Percentiles rank a stretch among this genome's conserved stretches.
Conservation (phyloP, 2,113 vertebrate species). For the Lipotes vexillifer region DNA sequence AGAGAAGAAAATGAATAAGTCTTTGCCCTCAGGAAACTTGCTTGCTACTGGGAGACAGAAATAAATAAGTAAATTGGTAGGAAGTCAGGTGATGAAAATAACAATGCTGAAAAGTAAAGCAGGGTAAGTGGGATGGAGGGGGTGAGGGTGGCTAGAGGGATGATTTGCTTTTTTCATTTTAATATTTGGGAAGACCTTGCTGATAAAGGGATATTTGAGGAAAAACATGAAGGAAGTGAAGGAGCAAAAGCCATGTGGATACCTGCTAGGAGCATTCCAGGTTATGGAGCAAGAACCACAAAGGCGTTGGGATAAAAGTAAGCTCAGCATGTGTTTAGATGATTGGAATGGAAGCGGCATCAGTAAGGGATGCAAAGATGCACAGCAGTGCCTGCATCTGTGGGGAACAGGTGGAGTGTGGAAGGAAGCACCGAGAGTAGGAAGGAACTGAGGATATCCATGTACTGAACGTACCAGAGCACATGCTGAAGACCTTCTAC, state of each 20-base stretch:
- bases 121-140: no score
- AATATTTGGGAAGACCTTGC: not conserved
- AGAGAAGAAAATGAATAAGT: not conserved
- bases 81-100: not conserved
- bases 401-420: rapidly evolving
- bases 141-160: not conserved
- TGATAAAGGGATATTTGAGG: not conserved
- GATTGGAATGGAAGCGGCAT: not conserved
- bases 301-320: not conserved
- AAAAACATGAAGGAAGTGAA: not conserved
- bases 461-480: rapidly evolving
- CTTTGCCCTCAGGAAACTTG: not conserved
- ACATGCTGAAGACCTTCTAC: not conserved
- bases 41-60: not conserved
- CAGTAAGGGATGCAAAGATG: not conserved
- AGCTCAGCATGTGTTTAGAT: no score
- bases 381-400: rapidly evolving
- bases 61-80: not conserved
- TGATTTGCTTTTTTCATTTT: not conserved
- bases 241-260: not conserved
- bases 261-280: not conserved
- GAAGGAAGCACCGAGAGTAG: not conserved
- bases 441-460: not conserved
- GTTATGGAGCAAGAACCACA: not conserved
- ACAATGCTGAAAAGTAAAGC: not conserved